Conservation (phyloP, 1,140 invertebrate species). For the Galendromus occidentalis region DNA sequence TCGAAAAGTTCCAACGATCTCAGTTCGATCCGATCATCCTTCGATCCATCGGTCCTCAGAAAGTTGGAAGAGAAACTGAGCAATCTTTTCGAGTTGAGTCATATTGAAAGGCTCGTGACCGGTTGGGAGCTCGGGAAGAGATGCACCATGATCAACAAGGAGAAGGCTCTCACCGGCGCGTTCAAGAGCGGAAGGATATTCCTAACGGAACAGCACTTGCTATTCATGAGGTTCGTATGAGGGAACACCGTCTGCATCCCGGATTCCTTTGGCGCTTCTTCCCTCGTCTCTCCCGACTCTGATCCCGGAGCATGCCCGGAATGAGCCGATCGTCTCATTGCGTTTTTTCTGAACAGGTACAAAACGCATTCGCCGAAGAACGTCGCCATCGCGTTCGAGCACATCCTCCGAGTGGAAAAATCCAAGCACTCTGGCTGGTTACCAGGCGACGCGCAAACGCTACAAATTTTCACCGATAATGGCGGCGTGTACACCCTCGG, state of each 20-base stretch:
- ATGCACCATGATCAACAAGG: conserved; percentile 28
- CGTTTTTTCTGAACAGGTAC: conserved; percentile 30
- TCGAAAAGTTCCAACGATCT: conserved; percentile 5
- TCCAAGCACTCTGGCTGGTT: conserved; percentile 29
- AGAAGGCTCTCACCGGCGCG: conserved; percentile 26
- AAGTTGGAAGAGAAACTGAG: conserved; percentile 7
- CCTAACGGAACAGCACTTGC: conserved; percentile 27
- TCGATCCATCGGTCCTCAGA: not conserved
- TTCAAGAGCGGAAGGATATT: conserved; percentile 30
- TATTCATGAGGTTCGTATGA: not conserved
- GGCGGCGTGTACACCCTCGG: not conserved
- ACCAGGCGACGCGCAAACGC: conserved; percentile 23
- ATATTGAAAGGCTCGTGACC: not conserved
- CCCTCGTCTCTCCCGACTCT: no score
- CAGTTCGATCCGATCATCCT: not conserved
- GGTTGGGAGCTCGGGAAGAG: conserved; percentile 25
- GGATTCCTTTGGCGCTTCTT: no score
- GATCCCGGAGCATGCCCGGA: no score
- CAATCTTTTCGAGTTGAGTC: not conserved
- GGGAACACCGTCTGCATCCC: no score
- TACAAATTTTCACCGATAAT: not conserved
- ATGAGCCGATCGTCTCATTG: conserved; percentile 23
- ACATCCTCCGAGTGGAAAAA: conserved; percentile 26
- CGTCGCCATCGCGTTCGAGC: conserved; percentile 27
- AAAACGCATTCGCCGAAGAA: conserved; percentile 28